Evolutionary conservation across 2,113 vertebrate species (phyloP).

Genomic region (Pterocles gutturalis): DNA sequence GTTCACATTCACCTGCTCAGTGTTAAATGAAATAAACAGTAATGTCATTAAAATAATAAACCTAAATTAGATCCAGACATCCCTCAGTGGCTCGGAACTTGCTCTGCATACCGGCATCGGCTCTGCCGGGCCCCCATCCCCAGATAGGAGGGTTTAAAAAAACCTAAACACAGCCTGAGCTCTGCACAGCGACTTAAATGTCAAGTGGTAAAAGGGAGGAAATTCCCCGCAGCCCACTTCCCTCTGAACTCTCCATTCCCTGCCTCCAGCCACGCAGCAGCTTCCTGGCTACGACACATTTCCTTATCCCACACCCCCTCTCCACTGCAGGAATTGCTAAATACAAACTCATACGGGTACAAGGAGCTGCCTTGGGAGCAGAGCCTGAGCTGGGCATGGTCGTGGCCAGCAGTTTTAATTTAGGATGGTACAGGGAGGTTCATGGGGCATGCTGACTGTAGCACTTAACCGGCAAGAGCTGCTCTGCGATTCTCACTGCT

Average conservation of each 20-base stretch:
- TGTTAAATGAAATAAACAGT: constrained; percentile 53
- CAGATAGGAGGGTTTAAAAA: neutral
- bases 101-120: neutral
- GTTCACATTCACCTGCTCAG: constrained; percentile 20
- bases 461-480: neutral
- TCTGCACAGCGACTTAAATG: constrained; percentile 11
- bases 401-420: neutral
- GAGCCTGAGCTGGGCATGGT: neutral
- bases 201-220: constrained; percentile 54
- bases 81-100: neutral
- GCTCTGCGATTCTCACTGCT: neutral
- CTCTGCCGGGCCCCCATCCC: neutral
- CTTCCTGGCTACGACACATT: constrained; percentile 58
- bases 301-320: constrained; percentile 49
- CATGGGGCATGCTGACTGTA: neutral
- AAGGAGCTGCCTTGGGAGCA: neutral
- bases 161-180: neutral
- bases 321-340: neutral
- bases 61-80: constrained; percentile 43
- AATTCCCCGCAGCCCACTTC: constrained; percentile 64
- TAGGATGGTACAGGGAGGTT: neutral
- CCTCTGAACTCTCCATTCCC: constrained; percentile 63
- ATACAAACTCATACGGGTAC: neutral
- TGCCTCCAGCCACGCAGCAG: constrained; percentile 60
- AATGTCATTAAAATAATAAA: constrained; percentile 65